Conservation (phyloP, 2,797 vertebrate genomes). For the Sebastes wilsoni region DNA sequence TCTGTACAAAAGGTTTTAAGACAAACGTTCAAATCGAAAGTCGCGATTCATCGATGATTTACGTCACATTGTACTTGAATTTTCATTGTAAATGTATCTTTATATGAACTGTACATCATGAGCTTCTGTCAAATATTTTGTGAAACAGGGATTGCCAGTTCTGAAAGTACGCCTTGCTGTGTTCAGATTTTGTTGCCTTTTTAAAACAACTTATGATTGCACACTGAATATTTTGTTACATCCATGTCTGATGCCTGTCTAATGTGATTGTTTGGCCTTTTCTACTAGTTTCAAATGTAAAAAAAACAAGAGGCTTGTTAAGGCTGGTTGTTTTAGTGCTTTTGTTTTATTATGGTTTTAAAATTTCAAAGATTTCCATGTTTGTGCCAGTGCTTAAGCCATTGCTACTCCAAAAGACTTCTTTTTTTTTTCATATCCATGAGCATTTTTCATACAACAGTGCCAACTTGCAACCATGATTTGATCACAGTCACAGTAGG, state of each 20-base stretch:
- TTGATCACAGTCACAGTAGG: constrained; percentile 2
- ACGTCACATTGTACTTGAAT: constrained; percentile 64
- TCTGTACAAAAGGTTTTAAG: not conserved
- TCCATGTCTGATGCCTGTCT: constrained; percentile 38
- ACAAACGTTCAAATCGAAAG: constrained; percentile 31
- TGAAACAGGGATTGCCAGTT: constrained; percentile 48
- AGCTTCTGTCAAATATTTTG: constrained; percentile 34
- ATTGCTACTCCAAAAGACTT: constrained; percentile 13
- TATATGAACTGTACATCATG: constrained; percentile 42
- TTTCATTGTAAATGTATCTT: constrained; percentile 38
- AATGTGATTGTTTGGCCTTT: constrained; percentile 57
- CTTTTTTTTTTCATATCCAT: not conserved
- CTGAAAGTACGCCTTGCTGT: constrained; percentile 60
- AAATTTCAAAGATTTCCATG: not conserved
- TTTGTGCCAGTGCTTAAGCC: constrained; percentile 40
- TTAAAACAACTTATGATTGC: constrained; percentile 45
- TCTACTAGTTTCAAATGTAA: constrained; percentile 44
- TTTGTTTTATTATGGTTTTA: constrained; percentile 24
- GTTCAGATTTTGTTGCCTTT: constrained; percentile 69
- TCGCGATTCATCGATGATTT: not conserved
- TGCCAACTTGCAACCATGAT: constrained; percentile 38
- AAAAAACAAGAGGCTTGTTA: not conserved
- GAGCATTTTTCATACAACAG: constrained; percentile 22
- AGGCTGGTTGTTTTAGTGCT: constrained; percentile 25
- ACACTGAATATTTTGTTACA: constrained; percentile 48